Evolutionary conservation across 1,140 invertebrate genomes (phyloP).

Genomic region (Drosophila leontia): DNA sequence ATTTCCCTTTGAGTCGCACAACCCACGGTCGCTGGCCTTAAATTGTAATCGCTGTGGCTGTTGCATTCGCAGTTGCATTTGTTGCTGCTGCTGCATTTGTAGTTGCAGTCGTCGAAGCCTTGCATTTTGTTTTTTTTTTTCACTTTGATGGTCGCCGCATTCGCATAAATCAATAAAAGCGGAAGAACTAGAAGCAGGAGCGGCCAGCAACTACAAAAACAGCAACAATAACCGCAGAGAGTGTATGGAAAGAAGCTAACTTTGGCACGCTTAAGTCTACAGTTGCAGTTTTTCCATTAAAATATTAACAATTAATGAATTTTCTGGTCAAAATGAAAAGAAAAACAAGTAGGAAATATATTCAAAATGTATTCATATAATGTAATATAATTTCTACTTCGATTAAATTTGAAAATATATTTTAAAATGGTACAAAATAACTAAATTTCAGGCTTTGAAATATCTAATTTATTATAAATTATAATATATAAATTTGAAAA

Average conservation of each 20-base stretch:
- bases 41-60: slow-evolving; percentile 36
- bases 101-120: slow-evolving; percentile 28
- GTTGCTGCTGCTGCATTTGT: slow-evolving; percentile 12
- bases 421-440: no score
- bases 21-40: slow-evolving; percentile 12
- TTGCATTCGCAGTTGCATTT: slow-evolving; percentile 15
- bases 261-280: background rate
- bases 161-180: slow-evolving; percentile 78
- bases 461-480: no score
- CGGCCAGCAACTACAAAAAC: slow-evolving; percentile 3
- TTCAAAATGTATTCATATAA: no score
- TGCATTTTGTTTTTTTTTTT: slow-evolving; percentile 9
- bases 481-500: no score
- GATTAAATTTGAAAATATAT: no score
- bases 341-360: no score
- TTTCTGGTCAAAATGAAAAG: no score
- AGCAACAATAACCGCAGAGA: background rate
- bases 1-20: slow-evolving; percentile 2
- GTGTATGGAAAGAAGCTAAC: background rate
- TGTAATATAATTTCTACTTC: no score
- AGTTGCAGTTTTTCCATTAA: no score
- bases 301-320: no score
- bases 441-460: no score
- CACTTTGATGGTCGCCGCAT: slow-evolving; percentile 63
- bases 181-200: slow-evolving; percentile 27